phyloP scores from a whole-genome alignment of 1,140 invertebrate species.

The Trypoxylus dichotomus region DNA sequence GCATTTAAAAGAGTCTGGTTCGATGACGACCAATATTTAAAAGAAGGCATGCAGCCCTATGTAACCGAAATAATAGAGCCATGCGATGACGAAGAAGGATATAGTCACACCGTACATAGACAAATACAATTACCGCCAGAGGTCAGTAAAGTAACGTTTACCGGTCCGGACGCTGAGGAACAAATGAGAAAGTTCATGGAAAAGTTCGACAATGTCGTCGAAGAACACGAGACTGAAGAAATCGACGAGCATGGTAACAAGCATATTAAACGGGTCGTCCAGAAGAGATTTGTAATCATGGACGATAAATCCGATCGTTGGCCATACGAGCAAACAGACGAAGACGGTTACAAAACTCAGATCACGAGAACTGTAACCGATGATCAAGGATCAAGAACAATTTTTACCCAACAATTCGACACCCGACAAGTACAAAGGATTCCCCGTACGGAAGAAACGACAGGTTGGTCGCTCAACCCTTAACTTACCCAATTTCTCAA shows the following conservation, averaged over 20 bases:
- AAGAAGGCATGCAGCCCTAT: constrained; percentile 51
- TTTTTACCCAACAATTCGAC: constrained; percentile 39
- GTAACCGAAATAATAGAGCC: constrained; percentile 57
- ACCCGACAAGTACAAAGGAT: constrained; percentile 11
- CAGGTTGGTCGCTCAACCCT: constrained; percentile 41
- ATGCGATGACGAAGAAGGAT: constrained; percentile 45
- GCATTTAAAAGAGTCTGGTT: constrained; percentile 53
- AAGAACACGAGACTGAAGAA: constrained; percentile 55
- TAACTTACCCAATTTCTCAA: constrained; percentile 5
- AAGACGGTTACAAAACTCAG: constrained; percentile 38
- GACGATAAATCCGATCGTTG: background rate
- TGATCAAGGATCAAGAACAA: constrained; percentile 37
- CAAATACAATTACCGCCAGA: constrained; percentile 58
- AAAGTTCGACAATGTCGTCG: constrained; percentile 57
- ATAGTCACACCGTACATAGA: constrained; percentile 55
- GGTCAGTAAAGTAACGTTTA: constrained; percentile 60
- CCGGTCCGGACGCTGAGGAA: constrained; percentile 57
- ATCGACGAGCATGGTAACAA: constrained; percentile 58
- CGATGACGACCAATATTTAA: constrained; percentile 46
- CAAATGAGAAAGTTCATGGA: constrained; percentile 57
- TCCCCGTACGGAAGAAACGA: constrained; percentile 32
- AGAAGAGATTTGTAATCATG: constrained; percentile 55
- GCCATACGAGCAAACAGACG: constrained; percentile 37
- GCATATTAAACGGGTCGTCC: constrained; percentile 56
- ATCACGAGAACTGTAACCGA: constrained; percentile 37